These are phyloP conservation scores for Mormoops blainvillei DNA, from an alignment of 2,113 vertebrate genomes.

Conservation along the genomic window DNA sequence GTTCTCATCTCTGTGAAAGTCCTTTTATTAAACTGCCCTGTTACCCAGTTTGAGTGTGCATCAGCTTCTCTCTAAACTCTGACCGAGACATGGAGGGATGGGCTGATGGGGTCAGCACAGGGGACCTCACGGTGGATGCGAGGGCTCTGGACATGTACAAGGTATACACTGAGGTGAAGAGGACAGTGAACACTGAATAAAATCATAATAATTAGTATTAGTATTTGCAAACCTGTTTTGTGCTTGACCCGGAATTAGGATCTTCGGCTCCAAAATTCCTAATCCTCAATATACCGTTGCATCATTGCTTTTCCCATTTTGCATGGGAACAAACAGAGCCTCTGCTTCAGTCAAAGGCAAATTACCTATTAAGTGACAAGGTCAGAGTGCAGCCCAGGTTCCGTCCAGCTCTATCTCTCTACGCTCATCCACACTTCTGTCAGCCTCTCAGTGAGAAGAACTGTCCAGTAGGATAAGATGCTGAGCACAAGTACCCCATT, in stretches of 20 bases:
- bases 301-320: not conserved
- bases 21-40: not conserved
- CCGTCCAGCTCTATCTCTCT: not conserved
- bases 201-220: not conserved
- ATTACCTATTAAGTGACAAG: not conserved
- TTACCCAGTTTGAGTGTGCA: fast-evolving
- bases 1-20: not conserved
- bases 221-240: not conserved
- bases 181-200: not conserved
- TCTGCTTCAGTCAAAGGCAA: too few species aligned
- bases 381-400: not conserved
- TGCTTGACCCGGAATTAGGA: not conserved
- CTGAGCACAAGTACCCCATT: not conserved
- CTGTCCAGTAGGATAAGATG: not conserved
- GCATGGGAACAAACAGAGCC: not conserved
- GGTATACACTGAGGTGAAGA: not conserved
- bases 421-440: not conserved
- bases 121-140: not conserved
- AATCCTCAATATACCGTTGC: not conserved
- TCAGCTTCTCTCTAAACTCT: not conserved
- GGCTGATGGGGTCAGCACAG: fast-evolving
- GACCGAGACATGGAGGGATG: not conserved
- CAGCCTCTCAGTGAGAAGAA: not conserved
- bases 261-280: not conserved
- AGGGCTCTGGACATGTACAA: not conserved